A percentile compares a stretch with the other conserved stretches of the same genome.
These are phyloP conservation scores for Parthenolecanium corni DNA, from an alignment of 2,888 invertebrate genomes.

Conservation along the genomic window DNA sequence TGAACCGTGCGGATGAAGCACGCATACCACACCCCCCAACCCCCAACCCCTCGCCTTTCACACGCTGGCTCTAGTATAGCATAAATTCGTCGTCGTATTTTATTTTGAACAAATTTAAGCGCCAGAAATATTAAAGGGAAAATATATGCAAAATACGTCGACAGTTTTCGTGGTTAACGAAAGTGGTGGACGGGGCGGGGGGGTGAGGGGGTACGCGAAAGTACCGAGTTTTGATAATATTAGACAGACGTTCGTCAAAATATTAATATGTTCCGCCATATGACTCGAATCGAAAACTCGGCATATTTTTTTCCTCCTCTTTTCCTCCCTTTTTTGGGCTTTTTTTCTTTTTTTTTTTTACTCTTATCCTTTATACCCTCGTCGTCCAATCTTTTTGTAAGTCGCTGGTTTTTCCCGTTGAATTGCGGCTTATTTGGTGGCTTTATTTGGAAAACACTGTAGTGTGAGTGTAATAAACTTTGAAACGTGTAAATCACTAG, in stretches of 20 bases:
- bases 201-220: slow-evolving; percentile 4
- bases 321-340: background rate
- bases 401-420: no score
- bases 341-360: no score
- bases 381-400: no score
- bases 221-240: slow-evolving; percentile 23
- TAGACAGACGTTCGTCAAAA: slow-evolving; percentile 24
- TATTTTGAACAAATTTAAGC: slow-evolving; percentile 21
- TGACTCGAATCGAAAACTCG: slow-evolving; percentile 22
- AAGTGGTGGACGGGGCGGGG: background rate
- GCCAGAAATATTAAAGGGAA: slow-evolving; percentile 27
- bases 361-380: no score
- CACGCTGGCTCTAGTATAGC: background rate
- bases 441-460: no score
- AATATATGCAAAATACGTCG: slow-evolving; percentile 28
- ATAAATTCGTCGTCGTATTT: slow-evolving; percentile 25
- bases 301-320: slow-evolving; percentile 13
- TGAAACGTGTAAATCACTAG: no score
- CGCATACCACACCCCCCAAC: slow-evolving; percentile 15
- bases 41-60: slow-evolving; percentile 4
- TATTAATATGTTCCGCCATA: slow-evolving; percentile 26
- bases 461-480: no score
- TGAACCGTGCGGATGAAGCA: slow-evolving; percentile 24
- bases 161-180: slow-evolving; percentile 13
- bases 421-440: no score